Evolutionary conservation across 2,888 invertebrate species (phyloP).

Genomic region (Agonopterix subpropinquella): DNA sequence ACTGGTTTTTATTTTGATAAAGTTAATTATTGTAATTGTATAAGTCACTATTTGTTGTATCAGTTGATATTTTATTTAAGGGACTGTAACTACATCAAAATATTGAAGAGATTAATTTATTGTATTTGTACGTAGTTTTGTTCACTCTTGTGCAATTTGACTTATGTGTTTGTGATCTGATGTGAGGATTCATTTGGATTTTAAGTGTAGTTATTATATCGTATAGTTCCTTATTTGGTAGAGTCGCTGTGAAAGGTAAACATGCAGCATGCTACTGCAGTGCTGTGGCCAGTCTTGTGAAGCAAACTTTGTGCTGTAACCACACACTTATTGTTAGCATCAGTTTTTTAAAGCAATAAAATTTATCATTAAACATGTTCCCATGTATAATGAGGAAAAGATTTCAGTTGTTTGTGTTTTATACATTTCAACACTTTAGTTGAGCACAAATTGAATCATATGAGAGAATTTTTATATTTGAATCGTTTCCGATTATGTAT

Average conservation of each 20-base stretch:
- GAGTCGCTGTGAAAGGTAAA: conserved; percentile 41
- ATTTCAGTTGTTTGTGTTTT: conserved; percentile 22
- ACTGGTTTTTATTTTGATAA: conserved; percentile 53
- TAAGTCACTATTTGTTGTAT: conserved; percentile 40
- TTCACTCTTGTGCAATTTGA: conserved; percentile 64
- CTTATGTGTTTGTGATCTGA: conserved; percentile 71
- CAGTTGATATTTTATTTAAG: conserved; percentile 69
- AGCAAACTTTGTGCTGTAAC: conserved; percentile 26
- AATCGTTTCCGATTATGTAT: conserved; percentile 35
- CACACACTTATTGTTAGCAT: conserved; percentile 60
- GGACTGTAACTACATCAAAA: conserved; percentile 46
- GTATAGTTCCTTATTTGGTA: conserved; percentile 73
- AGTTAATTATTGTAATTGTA: conserved; percentile 21
- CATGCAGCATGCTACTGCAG: conserved; percentile 9
- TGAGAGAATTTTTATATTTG: conserved; percentile 49
- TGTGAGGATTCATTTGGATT: conserved; percentile 59
- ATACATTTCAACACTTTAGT: conserved; percentile 14
- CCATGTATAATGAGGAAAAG: conserved; percentile 25
- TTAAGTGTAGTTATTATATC: conserved; percentile 62
- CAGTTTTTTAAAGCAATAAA: conserved; percentile 58
- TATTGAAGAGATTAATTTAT: conserved; percentile 70
- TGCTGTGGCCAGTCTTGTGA: too few relatives aligned
- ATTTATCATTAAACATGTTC: conserved; percentile 37
- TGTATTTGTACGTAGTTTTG: conserved; percentile 61
- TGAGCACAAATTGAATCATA: conserved; percentile 42